phyloP scores from a whole-genome alignment of 2,797 vertebrate species.

The Scleropages formosus region DNA sequence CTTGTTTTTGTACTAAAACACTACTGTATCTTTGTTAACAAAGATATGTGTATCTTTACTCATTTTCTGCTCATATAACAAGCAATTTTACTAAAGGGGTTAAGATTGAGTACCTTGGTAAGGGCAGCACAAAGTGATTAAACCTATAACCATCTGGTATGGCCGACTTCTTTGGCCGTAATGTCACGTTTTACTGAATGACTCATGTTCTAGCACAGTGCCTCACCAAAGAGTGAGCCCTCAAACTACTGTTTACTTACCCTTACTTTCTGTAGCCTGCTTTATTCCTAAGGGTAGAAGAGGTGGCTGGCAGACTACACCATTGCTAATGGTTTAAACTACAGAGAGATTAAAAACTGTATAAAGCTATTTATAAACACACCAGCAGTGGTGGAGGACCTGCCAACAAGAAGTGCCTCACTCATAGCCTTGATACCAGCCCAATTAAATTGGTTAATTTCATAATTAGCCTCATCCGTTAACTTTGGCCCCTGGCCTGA shows the following conservation, averaged over 20 bases:
- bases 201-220: neutral
- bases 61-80: too few relatives aligned
- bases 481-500: constrained; percentile 24
- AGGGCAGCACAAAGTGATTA: too few relatives aligned
- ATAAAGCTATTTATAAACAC: neutral
- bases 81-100: too few relatives aligned
- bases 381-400: constrained; percentile 8
- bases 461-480: constrained; percentile 31
- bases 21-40: too few relatives aligned
- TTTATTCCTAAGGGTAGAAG: neutral
- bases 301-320: neutral
- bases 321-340: neutral
- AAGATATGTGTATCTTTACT: too few relatives aligned
- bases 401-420: constrained; percentile 26
- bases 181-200: constrained; percentile 22
- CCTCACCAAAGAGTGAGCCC: neutral
- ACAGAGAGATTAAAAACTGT: neutral
- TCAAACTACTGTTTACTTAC: neutral
- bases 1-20: too few relatives aligned
- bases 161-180: too few relatives aligned
- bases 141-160: too few relatives aligned
- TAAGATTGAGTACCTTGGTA: too few relatives aligned
- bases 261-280: neutral
- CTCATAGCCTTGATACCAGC: constrained; percentile 4
- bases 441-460: constrained; percentile 37